Conservation (phyloP, 2,797 vertebrate species). For the Anguilla obscura region DNA sequence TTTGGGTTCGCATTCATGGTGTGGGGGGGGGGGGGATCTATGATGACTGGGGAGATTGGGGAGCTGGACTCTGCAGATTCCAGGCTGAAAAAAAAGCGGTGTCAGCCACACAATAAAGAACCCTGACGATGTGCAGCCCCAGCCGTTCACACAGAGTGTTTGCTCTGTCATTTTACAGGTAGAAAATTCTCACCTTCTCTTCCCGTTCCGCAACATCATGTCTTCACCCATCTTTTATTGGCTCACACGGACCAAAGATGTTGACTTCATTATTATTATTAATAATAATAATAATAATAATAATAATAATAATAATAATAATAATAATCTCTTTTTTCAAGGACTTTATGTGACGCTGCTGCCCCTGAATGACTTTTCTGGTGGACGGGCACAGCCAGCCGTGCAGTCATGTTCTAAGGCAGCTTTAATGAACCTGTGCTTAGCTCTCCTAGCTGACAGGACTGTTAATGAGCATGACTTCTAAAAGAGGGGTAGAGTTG, state of each 20-base stretch:
- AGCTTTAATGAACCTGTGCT: slow-evolving; percentile 64
- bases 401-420: slow-evolving; percentile 59
- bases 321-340: slow-evolving; percentile 47
- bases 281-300: slow-evolving; percentile 42
- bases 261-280: slow-evolving; percentile 27
- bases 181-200: slow-evolving; percentile 60
- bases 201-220: slow-evolving; percentile 53
- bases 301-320: slow-evolving; percentile 47
- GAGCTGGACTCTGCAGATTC: slow-evolving; percentile 50
- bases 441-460: slow-evolving; percentile 58
- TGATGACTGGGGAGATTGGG: background rate
- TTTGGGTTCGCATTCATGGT: slow-evolving; percentile 64
- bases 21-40: slow-evolving; percentile 34
- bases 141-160: slow-evolving; percentile 61
- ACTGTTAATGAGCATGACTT: slow-evolving; percentile 70
- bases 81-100: slow-evolving; percentile 59
- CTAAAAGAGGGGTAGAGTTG: slow-evolving; percentile 49
- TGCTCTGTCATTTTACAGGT: slow-evolving; percentile 69
- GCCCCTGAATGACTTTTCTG: slow-evolving; percentile 55
- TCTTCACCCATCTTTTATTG: slow-evolving; percentile 41
- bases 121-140: slow-evolving; percentile 63
- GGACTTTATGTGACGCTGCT: slow-evolving; percentile 61
- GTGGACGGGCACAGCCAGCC: slow-evolving; percentile 52
- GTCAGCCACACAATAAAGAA: slow-evolving; percentile 60
- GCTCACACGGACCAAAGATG: background rate